phyloP scores from a whole-genome alignment of 2,113 vertebrate species.

The Ictalurus furcatus region DNA sequence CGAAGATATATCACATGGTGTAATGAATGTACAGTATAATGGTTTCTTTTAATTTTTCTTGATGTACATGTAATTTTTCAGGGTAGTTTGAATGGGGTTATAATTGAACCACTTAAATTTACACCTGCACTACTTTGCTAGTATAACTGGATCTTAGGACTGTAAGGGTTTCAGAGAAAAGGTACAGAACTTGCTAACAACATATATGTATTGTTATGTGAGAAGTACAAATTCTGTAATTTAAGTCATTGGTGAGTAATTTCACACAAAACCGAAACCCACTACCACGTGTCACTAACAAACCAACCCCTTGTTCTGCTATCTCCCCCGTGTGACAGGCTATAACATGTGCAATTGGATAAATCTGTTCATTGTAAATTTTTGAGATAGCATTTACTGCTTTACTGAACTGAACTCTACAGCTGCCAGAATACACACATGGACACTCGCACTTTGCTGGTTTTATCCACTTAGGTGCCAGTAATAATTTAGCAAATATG shows the following conservation, averaged over 20 bases:
- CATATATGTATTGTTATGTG: neutral
- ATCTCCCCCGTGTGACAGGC: neutral
- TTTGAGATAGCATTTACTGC: neutral
- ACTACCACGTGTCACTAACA: neutral
- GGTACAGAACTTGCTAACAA: neutral
- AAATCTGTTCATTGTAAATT: neutral
- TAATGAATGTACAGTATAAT: neutral
- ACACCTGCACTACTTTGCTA: neutral
- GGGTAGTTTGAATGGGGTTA: neutral
- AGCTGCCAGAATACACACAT: slow-evolving; percentile 11
- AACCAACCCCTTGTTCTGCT: neutral
- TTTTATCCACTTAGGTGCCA: slow-evolving; percentile 12
- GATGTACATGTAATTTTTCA: neutral
- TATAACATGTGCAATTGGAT: neutral
- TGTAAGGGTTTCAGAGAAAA: neutral
- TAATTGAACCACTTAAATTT: neutral
- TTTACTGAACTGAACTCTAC: neutral
- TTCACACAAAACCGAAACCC: neutral
- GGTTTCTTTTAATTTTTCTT: neutral
- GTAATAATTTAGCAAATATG: neutral
- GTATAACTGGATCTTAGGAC: neutral
- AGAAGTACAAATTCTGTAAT: neutral
- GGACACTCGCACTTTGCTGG: neutral
- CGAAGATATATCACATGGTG: neutral
- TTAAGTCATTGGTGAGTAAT: neutral